These are phyloP conservation scores for Aspidiotus destructor DNA, from an alignment of 2,888 invertebrate species.

Conservation along the genomic window DNA sequence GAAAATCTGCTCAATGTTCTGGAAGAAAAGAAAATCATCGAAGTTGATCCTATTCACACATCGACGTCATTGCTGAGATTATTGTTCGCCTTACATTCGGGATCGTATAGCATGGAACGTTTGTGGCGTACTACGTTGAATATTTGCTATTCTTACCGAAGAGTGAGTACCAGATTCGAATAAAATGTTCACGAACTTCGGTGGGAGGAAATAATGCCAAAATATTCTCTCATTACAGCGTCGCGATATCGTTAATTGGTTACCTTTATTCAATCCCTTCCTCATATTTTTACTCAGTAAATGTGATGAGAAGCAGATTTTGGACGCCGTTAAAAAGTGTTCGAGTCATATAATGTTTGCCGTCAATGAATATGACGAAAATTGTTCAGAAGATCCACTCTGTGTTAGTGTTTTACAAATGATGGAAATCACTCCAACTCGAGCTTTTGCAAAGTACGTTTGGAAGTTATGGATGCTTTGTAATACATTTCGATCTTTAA, in stretches of 20 bases:
- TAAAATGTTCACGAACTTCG: background rate
- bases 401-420: conserved; percentile 9
- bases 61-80: conserved; percentile 27
- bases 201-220: too few species aligned
- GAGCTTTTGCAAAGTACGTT: conserved; percentile 22
- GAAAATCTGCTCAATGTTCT: conserved; percentile 33
- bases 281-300: conserved; percentile 3
- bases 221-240: conserved; percentile 1
- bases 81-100: conserved; percentile 34
- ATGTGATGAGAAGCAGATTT: conserved; percentile 11
- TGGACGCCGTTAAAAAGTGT: background rate
- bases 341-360: conserved; percentile 14
- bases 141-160: conserved; percentile 27
- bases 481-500: background rate
- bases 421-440: conserved; percentile 12
- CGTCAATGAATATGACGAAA: background rate
- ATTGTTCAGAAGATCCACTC: conserved; percentile 12
- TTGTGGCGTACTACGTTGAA: conserved; percentile 33
- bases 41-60: conserved; percentile 22
- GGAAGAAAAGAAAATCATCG: conserved; percentile 30
- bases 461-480: background rate
- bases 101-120: conserved; percentile 32
- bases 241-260: background rate
- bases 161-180: conserved; percentile 13
- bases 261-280: conserved; percentile 12